A percentile compares a stretch with the other conserved stretches of the same genome.
Evolutionary conservation across 2,888 invertebrate genomes (phyloP).

Genomic region (Cremastinae sp.): DNA sequence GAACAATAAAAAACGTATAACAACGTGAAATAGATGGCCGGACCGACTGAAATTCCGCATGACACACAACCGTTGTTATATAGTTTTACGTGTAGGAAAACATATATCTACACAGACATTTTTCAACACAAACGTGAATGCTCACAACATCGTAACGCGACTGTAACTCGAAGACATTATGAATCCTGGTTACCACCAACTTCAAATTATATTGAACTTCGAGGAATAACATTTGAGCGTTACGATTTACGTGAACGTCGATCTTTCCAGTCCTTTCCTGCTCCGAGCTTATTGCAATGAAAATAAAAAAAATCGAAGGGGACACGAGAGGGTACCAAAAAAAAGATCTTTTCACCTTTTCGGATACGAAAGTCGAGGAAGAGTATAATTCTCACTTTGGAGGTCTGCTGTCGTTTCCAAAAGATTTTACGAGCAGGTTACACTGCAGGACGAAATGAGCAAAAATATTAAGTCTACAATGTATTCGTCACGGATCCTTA

Average conservation of each 20-base stretch:
- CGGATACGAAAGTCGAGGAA: conserved; percentile 14
- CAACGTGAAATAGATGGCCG: conserved; percentile 54
- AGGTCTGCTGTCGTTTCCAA: conserved; percentile 58
- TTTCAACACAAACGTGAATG: conserved; percentile 22
- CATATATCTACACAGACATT: background rate
- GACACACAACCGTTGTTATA: conserved; percentile 35
- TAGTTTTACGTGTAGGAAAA: background rate
- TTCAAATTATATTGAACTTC: conserved; percentile 60
- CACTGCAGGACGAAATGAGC: conserved; percentile 54
- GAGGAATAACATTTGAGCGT: conserved; percentile 57
- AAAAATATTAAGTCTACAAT: conserved; percentile 72
- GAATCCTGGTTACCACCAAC: conserved; percentile 27
- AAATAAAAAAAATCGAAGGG: conserved; percentile 3
- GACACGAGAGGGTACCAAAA: conserved; percentile 29
- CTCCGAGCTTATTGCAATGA: conserved; percentile 25
- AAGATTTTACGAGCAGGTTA: conserved; percentile 55
- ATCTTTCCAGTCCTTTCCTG: conserved; percentile 22
- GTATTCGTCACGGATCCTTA: conserved; percentile 68
- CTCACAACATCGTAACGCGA: conserved; percentile 53
- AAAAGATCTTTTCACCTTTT: conserved; percentile 18
- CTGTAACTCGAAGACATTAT: conserved; percentile 48
- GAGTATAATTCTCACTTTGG: conserved; percentile 28
- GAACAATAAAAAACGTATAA: conserved; percentile 55
- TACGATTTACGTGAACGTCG: conserved; percentile 52
- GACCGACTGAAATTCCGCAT: conserved; percentile 37